phyloP scores from a whole-genome alignment of 1,140 invertebrate genomes.

The Pachypeltis micranthus region DNA sequence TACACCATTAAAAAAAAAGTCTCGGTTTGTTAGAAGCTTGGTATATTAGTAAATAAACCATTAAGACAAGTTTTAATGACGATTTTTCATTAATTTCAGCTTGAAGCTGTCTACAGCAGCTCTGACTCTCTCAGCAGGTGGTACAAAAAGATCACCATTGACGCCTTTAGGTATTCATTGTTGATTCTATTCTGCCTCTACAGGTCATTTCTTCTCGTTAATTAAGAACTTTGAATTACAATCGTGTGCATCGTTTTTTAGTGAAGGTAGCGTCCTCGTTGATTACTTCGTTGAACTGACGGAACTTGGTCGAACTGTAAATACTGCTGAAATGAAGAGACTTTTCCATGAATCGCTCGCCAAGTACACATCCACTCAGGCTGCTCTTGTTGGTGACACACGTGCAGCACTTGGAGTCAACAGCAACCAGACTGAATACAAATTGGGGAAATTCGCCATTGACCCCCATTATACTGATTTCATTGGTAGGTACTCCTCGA shows the following conservation, averaged over 20 bases:
- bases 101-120: slow-evolving; percentile 66
- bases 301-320: slow-evolving; percentile 60
- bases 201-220: too few species aligned
- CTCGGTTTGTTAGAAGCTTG: too few species aligned
- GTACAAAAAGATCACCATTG: slow-evolving; percentile 75
- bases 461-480: slow-evolving; percentile 82
- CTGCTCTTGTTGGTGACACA: slow-evolving; percentile 20
- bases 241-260: too few species aligned
- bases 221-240: too few species aligned
- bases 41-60: too few species aligned
- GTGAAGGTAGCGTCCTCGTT: slow-evolving; percentile 72
- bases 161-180: slow-evolving; percentile 73
- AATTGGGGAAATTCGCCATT: slow-evolving; percentile 65
- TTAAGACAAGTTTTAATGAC: background rate
- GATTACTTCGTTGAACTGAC: slow-evolving; percentile 76
- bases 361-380: slow-evolving; percentile 35
- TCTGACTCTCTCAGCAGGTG: slow-evolving; percentile 60
- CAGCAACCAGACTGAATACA: slow-evolving; percentile 40
- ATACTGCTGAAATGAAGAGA: slow-evolving; percentile 65
- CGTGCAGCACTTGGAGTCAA: slow-evolving; percentile 21
- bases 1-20: too few species aligned
- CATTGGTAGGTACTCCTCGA: slow-evolving; percentile 47
- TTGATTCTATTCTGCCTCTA: too few species aligned
- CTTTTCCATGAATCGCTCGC: slow-evolving; percentile 67
- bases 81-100: slow-evolving; percentile 41